Conservation (phyloP, 2,888 invertebrate species). For the Caenorhabditis angaria region DNA sequence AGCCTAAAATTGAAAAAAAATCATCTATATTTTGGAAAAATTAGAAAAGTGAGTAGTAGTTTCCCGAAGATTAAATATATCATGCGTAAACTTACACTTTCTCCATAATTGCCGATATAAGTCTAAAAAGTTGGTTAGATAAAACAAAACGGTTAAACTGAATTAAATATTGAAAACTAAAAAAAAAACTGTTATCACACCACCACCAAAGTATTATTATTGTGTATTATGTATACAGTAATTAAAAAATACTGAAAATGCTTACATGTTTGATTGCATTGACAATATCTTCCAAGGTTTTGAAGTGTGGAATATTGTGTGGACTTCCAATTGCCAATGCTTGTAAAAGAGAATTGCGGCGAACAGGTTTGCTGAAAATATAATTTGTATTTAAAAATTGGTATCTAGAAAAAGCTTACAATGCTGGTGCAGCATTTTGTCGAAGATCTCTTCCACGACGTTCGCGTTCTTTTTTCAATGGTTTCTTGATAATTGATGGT, state of each 20-base stretch:
- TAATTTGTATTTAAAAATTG: not conserved
- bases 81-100: slow-evolving; percentile 35
- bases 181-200: not conserved
- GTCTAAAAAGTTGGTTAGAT: slow-evolving; percentile 32
- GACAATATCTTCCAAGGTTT: slow-evolving; percentile 70
- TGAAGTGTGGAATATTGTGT: slow-evolving; percentile 71
- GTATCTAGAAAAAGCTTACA: slow-evolving; percentile 48
- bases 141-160: not conserved
- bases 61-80: slow-evolving; percentile 13
- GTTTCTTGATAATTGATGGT: slow-evolving; percentile 72
- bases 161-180: slow-evolving; percentile 7
- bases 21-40: not conserved
- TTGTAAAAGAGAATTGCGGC: slow-evolving; percentile 69
- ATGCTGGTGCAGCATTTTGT: slow-evolving; percentile 69
- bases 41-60: not conserved
- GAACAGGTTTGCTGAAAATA: slow-evolving; percentile 66
- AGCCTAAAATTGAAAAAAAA: slow-evolving; percentile 56
- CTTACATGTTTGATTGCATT: slow-evolving; percentile 68
- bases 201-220: not conserved
- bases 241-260: not conserved
- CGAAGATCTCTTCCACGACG: slow-evolving; percentile 63
- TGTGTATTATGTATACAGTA: not conserved
- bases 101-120: slow-evolving; percentile 41
- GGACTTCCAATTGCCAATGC: slow-evolving; percentile 71
- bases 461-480: slow-evolving; percentile 69